Evolutionary conservation across 92 coral and sea anemone genomes (phyloP).

Genomic region (Ricordea florida): DNA sequence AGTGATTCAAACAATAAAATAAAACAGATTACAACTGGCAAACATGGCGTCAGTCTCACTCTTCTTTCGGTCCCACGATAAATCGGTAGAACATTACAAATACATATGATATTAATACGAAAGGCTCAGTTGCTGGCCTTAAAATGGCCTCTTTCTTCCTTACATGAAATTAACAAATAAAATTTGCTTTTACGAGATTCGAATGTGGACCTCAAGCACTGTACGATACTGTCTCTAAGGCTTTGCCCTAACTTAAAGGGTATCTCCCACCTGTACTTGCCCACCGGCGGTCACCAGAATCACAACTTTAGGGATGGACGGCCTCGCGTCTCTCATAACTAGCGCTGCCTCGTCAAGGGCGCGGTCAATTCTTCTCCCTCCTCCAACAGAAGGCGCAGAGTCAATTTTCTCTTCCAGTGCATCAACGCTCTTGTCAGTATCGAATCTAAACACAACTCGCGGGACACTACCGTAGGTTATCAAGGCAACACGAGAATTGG

Average conservation of each 20-base stretch:
- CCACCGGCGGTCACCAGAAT: slow-evolving; percentile 70
- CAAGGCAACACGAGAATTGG: slow-evolving; percentile 44
- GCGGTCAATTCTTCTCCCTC: slow-evolving; percentile 45
- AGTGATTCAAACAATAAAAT: too few relatives aligned
- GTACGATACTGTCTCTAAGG: too few relatives aligned
- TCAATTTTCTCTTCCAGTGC: neutral
- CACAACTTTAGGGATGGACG: slow-evolving; percentile 50
- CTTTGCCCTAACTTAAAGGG: slow-evolving; percentile 9
- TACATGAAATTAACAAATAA: too few relatives aligned
- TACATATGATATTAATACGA: too few relatives aligned
- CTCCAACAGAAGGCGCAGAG: slow-evolving; percentile 21
- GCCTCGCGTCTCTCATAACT: slow-evolving; percentile 16
- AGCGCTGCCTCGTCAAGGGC: slow-evolving; percentile 51
- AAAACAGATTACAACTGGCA: too few relatives aligned
- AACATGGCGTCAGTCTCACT: too few relatives aligned
- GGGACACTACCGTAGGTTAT: slow-evolving; percentile 58
- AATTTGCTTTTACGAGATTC: too few relatives aligned
- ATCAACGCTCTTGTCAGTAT: neutral
- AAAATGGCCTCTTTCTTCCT: too few relatives aligned
- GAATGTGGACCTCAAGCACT: too few relatives aligned
- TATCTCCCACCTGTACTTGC: slow-evolving; percentile 35
- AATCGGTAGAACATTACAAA: too few relatives aligned
- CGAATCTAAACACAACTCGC: slow-evolving; percentile 2
- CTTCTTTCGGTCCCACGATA: too few relatives aligned
- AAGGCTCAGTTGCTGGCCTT: too few relatives aligned